Evolutionary conservation across 2,888 invertebrate genomes (phyloP).

Genomic region (Trichopoda pennipes): DNA sequence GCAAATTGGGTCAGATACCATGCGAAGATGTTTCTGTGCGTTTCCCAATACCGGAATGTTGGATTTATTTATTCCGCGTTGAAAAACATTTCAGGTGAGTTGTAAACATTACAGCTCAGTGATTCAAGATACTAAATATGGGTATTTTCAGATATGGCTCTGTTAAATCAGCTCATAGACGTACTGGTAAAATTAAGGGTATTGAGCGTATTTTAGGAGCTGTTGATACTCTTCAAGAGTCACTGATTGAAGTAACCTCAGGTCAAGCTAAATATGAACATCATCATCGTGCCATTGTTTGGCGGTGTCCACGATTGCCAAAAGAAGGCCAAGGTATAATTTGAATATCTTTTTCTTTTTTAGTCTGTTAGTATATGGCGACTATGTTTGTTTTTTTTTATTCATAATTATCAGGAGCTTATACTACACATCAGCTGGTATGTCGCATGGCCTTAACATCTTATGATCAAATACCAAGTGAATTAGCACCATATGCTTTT

Average conservation of each 20-base stretch:
- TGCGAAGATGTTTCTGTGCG: slow-evolving; percentile 98
- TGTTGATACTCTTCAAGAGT: slow-evolving; percentile 93
- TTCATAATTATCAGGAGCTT: slow-evolving; percentile 90
- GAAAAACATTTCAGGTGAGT: slow-evolving; percentile 93
- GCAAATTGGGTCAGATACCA: slow-evolving; percentile 96
- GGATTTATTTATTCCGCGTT: slow-evolving; percentile 99
- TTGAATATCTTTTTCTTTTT: background rate
- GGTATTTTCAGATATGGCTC: slow-evolving; percentile 89
- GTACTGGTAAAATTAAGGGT: slow-evolving; percentile 95
- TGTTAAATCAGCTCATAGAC: slow-evolving; percentile 94
- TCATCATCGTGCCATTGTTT: slow-evolving; percentile 97
- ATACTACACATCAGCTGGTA: slow-evolving; percentile 97
- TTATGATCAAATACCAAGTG: slow-evolving; percentile 98
- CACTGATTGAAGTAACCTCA: slow-evolving; percentile 96
- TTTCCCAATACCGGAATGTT: slow-evolving; percentile 99
- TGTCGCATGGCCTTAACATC: slow-evolving; percentile 97
- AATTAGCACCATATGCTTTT: slow-evolving; percentile 91
- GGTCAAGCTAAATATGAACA: slow-evolving; percentile 99
- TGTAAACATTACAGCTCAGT: background rate
- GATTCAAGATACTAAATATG: background rate
- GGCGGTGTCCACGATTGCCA: slow-evolving; percentile 98
- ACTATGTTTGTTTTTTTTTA: background rate
- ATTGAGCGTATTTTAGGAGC: slow-evolving; percentile 95
- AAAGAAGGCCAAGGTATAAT: slow-evolving; percentile 97
- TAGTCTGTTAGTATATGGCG: background rate